Evolutionary conservation across 2,888 invertebrate genomes (phyloP).

Genomic region (Drosophila ezoana): DNA sequence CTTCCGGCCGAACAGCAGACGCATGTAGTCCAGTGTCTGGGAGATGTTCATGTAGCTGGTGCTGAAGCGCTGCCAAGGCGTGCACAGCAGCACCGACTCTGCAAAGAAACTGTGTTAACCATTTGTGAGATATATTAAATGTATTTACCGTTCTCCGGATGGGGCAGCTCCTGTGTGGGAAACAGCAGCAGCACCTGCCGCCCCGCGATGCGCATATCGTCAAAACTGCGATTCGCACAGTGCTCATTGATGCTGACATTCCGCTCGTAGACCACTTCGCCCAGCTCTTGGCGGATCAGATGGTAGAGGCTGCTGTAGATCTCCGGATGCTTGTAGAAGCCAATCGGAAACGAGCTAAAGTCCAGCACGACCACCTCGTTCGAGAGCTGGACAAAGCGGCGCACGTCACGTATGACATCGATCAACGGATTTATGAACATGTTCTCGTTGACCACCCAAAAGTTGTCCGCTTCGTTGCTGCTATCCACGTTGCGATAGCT

Average conservation of each 20-base stretch:
- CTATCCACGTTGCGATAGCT: constrained; percentile 69
- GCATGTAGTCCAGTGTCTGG: constrained; percentile 82
- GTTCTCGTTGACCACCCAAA: constrained; percentile 84
- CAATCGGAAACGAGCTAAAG: constrained; percentile 91
- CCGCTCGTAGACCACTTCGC: constrained; percentile 84
- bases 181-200: constrained; percentile 87
- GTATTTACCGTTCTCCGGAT: constrained; percentile 83
- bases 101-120: not conserved
- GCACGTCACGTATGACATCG: constrained; percentile 89
- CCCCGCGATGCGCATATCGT: constrained; percentile 86
- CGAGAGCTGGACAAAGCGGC: constrained; percentile 88
- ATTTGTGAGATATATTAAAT: no score
- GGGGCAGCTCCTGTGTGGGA: constrained; percentile 81
- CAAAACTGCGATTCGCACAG: constrained; percentile 86
- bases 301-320: constrained; percentile 86
- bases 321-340: constrained; percentile 83
- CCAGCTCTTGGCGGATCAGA: constrained; percentile 86
- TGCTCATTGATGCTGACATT: constrained; percentile 56
- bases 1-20: constrained; percentile 81
- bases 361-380: constrained; percentile 92
- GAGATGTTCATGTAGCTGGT: constrained; percentile 81
- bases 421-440: constrained; percentile 87
- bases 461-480: constrained; percentile 68
- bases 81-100: constrained; percentile 82
- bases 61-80: constrained; percentile 82